Evolutionary conservation across 2,888 invertebrate species (phyloP), one percentile per base, ranked within the genome.

Genomic region (Laspeyria flexula): DNA sequence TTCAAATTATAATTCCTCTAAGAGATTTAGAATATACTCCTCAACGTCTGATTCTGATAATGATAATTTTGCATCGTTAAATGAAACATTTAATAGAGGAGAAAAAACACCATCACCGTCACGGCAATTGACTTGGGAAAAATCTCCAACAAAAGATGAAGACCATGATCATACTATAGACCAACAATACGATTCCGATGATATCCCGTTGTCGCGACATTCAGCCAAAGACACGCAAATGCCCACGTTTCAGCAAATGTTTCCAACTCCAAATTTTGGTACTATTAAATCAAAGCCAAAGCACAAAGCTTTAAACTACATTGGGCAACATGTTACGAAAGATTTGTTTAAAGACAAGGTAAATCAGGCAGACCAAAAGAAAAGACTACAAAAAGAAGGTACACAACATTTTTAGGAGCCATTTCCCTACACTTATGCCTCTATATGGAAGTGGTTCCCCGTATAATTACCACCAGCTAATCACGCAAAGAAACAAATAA

Each of bases 381-480:
- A 21, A 21, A 2, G 21, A 39, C n/a, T n/a, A n/a, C n/a, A n/a
- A n/a, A n/a, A n/a, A n/a, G n/a, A n/a, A n/a, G n/a, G n/a, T n/a
- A n/a, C n/a, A n/a, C n/a, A n/a, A 49, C 12, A 15, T 42, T 49
- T 55, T 55, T 18, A 55, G 51, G 12, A 12, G 12, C 39, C 48
- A 31, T 37, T 38, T 29, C 27, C 42, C 39, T 25, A 43, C 49
- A 43, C 33, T 43, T 39, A 51, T 54, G 41, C 54, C 51, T 41
- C 47, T 51, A n/a, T 33, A 47, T 58, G 11, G 54, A 55, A 34
- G 40, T 51, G 29, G 42, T 58, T 27, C 54, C 47, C 16, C 45
- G 50, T 16, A 57, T 57, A 49, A 49, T 39, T 16, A 43, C n/a
- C 21, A 45, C 39, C 50, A 50, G 39, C 43, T 40, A 15, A 43